Base-by-base conservation (phyloP, 2,113 vertebrate genomes). In the Verasper variegatus region DNA sequence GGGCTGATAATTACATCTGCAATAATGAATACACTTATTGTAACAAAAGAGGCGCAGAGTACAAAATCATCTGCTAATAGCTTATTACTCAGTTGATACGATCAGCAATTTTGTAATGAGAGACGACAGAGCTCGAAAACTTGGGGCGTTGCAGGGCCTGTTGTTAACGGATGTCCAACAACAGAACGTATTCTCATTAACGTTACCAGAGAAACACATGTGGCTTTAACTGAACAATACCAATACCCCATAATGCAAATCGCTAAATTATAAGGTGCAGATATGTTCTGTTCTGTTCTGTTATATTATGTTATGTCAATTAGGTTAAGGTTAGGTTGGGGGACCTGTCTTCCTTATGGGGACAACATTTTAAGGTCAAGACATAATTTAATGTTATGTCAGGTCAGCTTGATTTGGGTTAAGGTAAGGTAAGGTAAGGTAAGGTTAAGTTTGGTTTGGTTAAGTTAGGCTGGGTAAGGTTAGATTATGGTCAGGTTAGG, bases 1-100 rank as follows among this genome's bases (percentile, higher is more conserved):
- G 66, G 66, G 68, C 71, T 83, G 90, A 91, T 94, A 93, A 94
- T 94, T 92, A 89, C 87, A 89, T 86, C 72, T 76, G 74, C 74
- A 92, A 89, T 91, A 92, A 93, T 93, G 86, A 92, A 94, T 91
- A 87, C 71, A 73, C 52, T 88, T 85, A 88, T 72, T 89, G 69
- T 82, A 74, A 92, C 90, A 86, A 93, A 86, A 81, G 76, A 64
- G 84, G 68, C 6, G 21, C 61, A 76, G 85, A 88, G 83, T 89
- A 89, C 71, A 82, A 79, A 89, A 59, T 91, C 83, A 78, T 88
- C 74, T 23, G 73, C 86, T 87, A 92, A 88, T 90, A 84, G 85
- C 74, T 71, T 86, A 89, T 90, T 89, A 90, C 84, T 26, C 68
- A 81, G 83, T 69, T 82, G 90, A 92, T 92, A 88, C 52, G 71